These are phyloP conservation scores for Apamea crenata DNA, from an alignment of 2,888 invertebrate species.

Conservation along the genomic window DNA sequence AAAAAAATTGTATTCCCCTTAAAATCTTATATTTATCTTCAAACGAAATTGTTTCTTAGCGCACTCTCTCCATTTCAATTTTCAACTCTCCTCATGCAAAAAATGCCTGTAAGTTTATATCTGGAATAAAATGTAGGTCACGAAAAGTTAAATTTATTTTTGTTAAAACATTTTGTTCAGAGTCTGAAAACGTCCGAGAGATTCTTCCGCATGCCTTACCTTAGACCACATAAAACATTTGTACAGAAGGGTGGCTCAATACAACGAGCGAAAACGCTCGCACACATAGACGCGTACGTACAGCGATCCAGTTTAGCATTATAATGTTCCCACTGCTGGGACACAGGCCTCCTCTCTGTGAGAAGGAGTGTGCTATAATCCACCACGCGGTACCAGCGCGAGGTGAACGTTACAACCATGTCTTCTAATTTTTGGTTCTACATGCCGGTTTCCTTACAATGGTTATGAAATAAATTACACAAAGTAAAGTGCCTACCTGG, in stretches of 20 bases:
- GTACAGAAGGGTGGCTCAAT: not conserved
- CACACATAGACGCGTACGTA: not conserved
- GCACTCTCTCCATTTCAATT: slow-evolving; percentile 20
- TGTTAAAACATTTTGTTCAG: slow-evolving; percentile 45
- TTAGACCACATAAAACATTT: not conserved
- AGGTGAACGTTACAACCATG: too few relatives aligned
- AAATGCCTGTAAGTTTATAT: slow-evolving; percentile 6
- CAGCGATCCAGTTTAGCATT: too few relatives aligned
- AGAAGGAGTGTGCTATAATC: not conserved
- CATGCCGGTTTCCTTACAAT: not conserved
- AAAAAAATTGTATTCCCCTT: not conserved
- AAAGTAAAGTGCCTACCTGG: not conserved
- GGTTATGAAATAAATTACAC: not conserved
- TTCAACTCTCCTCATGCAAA: slow-evolving; percentile 14
- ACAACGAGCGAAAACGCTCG: not conserved
- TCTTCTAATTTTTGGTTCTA: not conserved
- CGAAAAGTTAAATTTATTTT: slow-evolving; percentile 31
- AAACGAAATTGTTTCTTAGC: not conserved
- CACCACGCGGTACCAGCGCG: too few relatives aligned
- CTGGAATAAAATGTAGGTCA: slow-evolving; percentile 39
- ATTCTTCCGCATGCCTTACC: slow-evolving; percentile 46
- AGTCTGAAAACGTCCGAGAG: slow-evolving; percentile 41
- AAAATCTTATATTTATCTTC: not conserved
- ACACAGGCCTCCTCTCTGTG: not conserved
- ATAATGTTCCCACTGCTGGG: not conserved